Conservation (phyloP, 2,888 invertebrate genomes). For the Noctua janthina region DNA sequence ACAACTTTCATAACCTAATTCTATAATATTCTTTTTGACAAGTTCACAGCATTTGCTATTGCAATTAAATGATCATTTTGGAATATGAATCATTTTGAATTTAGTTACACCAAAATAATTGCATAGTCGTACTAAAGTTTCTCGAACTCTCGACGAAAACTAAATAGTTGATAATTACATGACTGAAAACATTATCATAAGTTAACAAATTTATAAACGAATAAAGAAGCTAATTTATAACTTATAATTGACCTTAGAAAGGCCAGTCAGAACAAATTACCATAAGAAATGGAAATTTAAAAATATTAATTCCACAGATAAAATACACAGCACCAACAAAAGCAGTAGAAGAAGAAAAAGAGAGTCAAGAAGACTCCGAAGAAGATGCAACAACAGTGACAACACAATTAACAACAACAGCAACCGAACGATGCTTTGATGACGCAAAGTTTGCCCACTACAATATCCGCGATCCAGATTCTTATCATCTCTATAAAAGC, state of each 20-base stretch:
- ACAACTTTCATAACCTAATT: background rate
- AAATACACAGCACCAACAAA: constrained; percentile 57
- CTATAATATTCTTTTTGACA: background rate
- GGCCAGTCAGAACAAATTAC: background rate
- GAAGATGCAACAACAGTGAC: background rate
- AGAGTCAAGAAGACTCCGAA: constrained; percentile 40
- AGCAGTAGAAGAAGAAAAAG: constrained; percentile 38
- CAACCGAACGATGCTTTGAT: constrained; percentile 56
- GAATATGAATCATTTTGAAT: background rate
- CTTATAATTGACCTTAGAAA: background rate
- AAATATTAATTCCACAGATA: constrained; percentile 68
- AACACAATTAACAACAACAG: constrained; percentile 22
- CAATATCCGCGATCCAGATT: constrained; percentile 70
- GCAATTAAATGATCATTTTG: background rate
- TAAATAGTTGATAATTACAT: background rate
- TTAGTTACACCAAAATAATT: background rate
- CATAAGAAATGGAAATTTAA: background rate
- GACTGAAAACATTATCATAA: background rate
- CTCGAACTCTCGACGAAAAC: background rate
- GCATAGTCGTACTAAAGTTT: background rate
- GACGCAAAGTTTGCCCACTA: constrained; percentile 67
- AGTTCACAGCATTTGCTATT: background rate
- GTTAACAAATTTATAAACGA: background rate
- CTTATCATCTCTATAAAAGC: constrained; percentile 75
- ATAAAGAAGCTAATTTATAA: background rate